A percentile compares a stretch with the other conserved stretches of the same genome.
Conservation (phyloP, 2,888 invertebrate genomes). For the Sarcophaga caerulescens region DNA sequence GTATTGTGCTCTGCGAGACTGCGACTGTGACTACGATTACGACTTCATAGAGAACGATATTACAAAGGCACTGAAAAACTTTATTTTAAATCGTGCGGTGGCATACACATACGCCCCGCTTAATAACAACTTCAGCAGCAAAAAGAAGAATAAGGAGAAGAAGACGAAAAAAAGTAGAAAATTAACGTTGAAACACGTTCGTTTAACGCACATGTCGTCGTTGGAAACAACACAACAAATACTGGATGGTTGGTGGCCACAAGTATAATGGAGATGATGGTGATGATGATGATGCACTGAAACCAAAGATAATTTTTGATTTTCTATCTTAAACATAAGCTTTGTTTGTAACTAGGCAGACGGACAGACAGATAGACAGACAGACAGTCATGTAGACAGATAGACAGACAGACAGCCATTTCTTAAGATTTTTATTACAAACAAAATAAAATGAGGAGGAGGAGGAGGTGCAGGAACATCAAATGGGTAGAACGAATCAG, state of each 20-base stretch:
- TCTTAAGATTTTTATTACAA: not conserved
- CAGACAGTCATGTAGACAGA: too few relatives aligned
- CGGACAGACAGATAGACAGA: not conserved
- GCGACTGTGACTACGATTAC: too few relatives aligned
- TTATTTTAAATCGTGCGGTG: too few relatives aligned
- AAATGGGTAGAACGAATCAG: conserved; percentile 46
- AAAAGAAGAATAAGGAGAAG: too few relatives aligned
- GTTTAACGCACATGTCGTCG: too few relatives aligned
- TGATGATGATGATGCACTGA: not conserved
- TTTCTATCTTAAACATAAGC: conserved; percentile 27
- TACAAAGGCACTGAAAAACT: too few relatives aligned
- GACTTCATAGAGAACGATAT: too few relatives aligned
- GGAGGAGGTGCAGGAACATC: conserved; percentile 11
- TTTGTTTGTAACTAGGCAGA: too few relatives aligned
- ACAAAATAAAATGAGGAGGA: not conserved
- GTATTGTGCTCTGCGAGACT: not conserved
- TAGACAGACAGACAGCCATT: too few relatives aligned
- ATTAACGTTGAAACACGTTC: not conserved
- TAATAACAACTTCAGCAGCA: too few relatives aligned
- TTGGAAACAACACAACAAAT: not conserved
- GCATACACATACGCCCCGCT: too few relatives aligned
- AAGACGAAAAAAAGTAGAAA: not conserved
- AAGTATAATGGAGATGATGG: conserved; percentile 35
- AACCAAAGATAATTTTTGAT: conserved; percentile 59
- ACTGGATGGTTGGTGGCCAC: conserved; percentile 12